Percentiles rank a stretch among this genome's conserved stretches.
Conservation (phyloP, 2,888 invertebrate genomes). For the Drosophila trichaetosa region DNA sequence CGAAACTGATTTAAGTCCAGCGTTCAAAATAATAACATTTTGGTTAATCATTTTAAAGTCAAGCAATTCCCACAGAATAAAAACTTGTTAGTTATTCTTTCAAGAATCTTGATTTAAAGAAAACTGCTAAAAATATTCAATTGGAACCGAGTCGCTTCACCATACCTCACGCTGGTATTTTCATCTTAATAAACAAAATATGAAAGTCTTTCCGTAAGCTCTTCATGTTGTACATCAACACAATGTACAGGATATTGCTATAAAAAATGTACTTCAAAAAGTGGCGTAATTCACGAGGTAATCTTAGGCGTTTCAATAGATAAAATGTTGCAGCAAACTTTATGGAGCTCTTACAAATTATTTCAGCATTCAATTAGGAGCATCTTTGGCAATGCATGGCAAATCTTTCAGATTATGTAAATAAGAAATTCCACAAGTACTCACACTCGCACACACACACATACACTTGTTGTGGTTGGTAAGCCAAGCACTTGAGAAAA, state of each 20-base stretch:
- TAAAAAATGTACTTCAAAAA: background rate
- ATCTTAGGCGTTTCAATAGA: background rate
- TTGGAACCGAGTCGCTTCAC: background rate
- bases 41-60: slow-evolving; percentile 19
- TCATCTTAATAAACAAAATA: background rate
- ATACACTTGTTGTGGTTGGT: slow-evolving; percentile 1
- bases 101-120: background rate
- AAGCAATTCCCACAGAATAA: slow-evolving; percentile 7
- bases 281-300: background rate
- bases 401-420: slow-evolving; percentile 43
- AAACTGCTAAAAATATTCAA: background rate
- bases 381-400: slow-evolving; percentile 49
- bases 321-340: background rate
- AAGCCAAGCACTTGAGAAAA: slow-evolving; percentile 71
- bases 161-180: background rate
- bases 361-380: slow-evolving; percentile 52
- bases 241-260: too few species aligned
- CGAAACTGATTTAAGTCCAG: slow-evolving; percentile 20
- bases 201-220: background rate
- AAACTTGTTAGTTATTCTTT: background rate
- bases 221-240: background rate
- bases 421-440: slow-evolving; percentile 50
- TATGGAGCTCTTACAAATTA: slow-evolving; percentile 37
- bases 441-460: slow-evolving; percentile 6
- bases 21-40: slow-evolving; percentile 16